Conservation (phyloP, 1,140 invertebrate species). For the Lordiphosa stackelbergi region DNA sequence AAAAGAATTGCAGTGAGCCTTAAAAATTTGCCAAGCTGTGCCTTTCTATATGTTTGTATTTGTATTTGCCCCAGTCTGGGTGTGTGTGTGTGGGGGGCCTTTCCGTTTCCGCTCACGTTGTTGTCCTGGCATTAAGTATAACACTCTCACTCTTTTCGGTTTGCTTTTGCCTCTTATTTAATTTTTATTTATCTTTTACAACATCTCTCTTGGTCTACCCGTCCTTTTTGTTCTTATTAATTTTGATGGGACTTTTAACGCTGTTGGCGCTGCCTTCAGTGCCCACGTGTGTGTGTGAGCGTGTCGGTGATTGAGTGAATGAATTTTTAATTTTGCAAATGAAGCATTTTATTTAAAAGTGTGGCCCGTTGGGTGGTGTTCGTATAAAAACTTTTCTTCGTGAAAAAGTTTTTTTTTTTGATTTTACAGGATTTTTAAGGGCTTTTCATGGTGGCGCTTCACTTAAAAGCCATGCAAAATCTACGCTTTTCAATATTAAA, state of each 20-base stretch:
- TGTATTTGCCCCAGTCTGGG: neutral
- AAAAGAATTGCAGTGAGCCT: neutral
- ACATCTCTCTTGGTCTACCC: constrained; percentile 1
- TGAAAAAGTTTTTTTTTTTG: neutral
- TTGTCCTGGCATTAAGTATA: constrained; percentile 22
- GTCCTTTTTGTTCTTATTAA: constrained; percentile 16
- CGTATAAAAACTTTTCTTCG: constrained; percentile 6
- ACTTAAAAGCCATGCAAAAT: too few relatives aligned
- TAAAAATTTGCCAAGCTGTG: constrained; percentile 9
- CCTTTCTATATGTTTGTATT: constrained; percentile 1
- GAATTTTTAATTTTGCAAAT: constrained; percentile 45
- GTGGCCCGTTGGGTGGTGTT: constrained; percentile 22
- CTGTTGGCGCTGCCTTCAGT: neutral
- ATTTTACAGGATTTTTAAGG: neutral
- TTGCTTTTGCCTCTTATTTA: constrained; percentile 28
- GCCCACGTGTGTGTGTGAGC: neutral
- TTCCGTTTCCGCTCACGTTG: constrained; percentile 25
- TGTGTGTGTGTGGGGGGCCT: too few relatives aligned
- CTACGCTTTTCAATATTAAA: constrained; percentile 1
- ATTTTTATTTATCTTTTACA: constrained; percentile 41
- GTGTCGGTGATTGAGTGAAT: constrained; percentile 18
- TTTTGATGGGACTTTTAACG: constrained; percentile 33
- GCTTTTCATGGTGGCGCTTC: too few relatives aligned
- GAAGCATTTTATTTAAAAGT: constrained; percentile 42
- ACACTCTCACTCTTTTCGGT: constrained; percentile 11